phyloP scores from a whole-genome alignment of 2,888 invertebrate species.

The Agriopis marginaria region DNA sequence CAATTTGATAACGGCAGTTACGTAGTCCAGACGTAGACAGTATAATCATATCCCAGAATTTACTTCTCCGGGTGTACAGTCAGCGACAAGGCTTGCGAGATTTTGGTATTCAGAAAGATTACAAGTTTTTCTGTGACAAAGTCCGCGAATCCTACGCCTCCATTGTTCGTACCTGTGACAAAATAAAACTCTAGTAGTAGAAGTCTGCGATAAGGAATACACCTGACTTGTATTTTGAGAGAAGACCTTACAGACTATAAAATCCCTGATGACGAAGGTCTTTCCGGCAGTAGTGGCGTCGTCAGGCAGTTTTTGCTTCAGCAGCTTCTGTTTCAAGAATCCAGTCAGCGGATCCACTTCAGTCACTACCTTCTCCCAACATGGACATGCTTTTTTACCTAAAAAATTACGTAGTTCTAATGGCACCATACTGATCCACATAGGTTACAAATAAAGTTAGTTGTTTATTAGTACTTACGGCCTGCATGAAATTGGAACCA shows the following conservation, averaged over 20 bases:
- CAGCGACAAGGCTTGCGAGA: constrained; percentile 70
- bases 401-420: neutral
- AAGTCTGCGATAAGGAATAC: neutral
- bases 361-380: constrained; percentile 71
- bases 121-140: constrained; percentile 76
- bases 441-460: neutral
- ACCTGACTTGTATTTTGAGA: neutral
- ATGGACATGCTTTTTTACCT: constrained; percentile 71
- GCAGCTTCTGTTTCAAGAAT: constrained; percentile 60
- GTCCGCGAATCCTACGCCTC: constrained; percentile 82
- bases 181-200: neutral
- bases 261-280: constrained; percentile 84
- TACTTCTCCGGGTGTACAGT: constrained; percentile 85
- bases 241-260: constrained; percentile 82
- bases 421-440: neutral
- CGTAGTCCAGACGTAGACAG: neutral
- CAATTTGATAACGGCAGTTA: neutral
- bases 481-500: too few species aligned
- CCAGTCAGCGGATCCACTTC: constrained; percentile 64
- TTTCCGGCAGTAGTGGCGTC: constrained; percentile 80
- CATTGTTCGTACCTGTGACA: constrained; percentile 70
- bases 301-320: constrained; percentile 71
- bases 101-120: constrained; percentile 72
- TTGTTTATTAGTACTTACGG: neutral
- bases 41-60: constrained; percentile 27